Conservation (phyloP, 2,888 invertebrate species). For the Morpho deidamia region DNA sequence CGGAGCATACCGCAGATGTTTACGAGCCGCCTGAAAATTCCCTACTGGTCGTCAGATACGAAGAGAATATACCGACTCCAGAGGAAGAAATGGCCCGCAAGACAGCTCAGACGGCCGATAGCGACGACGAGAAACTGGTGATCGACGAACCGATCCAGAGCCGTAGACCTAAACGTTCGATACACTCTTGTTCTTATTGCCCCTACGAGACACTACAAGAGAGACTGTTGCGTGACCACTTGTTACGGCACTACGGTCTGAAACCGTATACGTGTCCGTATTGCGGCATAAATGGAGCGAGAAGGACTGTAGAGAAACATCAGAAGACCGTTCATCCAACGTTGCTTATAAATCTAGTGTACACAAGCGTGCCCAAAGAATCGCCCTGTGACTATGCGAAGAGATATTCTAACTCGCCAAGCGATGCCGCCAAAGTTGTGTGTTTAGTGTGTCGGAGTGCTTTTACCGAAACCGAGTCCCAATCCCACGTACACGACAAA, state of each 20-base stretch:
- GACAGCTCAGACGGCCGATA: constrained; percentile 24
- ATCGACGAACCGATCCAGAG: constrained; percentile 39
- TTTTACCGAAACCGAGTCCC: constrained; percentile 31
- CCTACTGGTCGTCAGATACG: constrained; percentile 56
- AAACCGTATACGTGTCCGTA: constrained; percentile 60
- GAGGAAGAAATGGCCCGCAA: constrained; percentile 29
- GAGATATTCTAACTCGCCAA: not conserved
- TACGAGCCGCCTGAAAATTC: constrained; percentile 42
- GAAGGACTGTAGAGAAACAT: constrained; percentile 44
- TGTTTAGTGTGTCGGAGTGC: constrained; percentile 53
- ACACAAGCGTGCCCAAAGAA: constrained; percentile 33
- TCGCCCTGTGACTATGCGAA: constrained; percentile 17
- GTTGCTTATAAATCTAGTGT: constrained; percentile 20
- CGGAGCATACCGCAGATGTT: not conserved
- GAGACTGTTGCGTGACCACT: constrained; percentile 51
- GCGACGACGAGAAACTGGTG: constrained; percentile 43
- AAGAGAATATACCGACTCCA: constrained; percentile 43
- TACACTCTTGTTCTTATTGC: constrained; percentile 47
- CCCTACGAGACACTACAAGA: constrained; percentile 28
- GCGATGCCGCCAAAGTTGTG: constrained; percentile 26
- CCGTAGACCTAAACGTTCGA: constrained; percentile 15
- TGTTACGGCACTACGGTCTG: constrained; percentile 62
- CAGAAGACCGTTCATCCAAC: constrained; percentile 41
- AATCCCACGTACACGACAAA: constrained; percentile 40
- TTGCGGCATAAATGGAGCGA: constrained; percentile 49